A percentile compares a stretch with the other conserved stretches of the same genome.
phyloP scores from a whole-genome alignment of 2,888 invertebrate genomes.

The Nemurella pictetii region DNA sequence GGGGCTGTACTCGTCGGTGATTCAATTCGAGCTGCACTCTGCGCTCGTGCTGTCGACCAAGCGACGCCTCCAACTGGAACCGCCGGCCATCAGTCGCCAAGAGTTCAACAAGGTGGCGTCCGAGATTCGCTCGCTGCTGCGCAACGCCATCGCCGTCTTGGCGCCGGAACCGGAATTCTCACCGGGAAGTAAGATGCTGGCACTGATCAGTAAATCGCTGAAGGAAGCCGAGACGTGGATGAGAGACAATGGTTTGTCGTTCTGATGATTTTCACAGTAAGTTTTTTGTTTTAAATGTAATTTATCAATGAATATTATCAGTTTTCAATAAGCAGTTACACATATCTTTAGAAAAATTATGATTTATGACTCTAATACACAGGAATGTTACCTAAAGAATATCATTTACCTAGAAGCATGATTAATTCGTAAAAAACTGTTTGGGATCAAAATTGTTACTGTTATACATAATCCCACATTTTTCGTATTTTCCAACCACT shows the following conservation, averaged over 20 bases:
- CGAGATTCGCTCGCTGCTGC: constrained; percentile 40
- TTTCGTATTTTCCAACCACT: too few species aligned
- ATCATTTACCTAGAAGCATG: neutral
- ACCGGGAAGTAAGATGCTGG: constrained; percentile 47
- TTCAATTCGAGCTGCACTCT: constrained; percentile 67
- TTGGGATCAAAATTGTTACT: too few species aligned
- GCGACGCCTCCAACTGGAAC: constrained; percentile 40
- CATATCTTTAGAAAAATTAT: neutral
- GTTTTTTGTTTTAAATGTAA: neutral
- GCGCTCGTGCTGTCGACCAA: constrained; percentile 47
- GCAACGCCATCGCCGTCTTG: constrained; percentile 27
- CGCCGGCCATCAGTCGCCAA: constrained; percentile 38
- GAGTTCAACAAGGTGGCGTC: constrained; percentile 42
- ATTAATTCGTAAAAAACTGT: neutral
- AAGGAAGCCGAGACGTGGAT: constrained; percentile 57
- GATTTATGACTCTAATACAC: neutral
- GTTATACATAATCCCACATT: too few species aligned
- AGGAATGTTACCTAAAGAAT: neutral
- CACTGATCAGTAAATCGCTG: constrained; percentile 56
- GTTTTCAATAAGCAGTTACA: too few species aligned
- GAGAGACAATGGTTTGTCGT: constrained; percentile 51
- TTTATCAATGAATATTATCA: neutral
- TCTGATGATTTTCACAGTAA: neutral
- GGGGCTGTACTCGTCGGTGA: constrained; percentile 75
- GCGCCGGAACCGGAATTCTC: constrained; percentile 37